Percentiles rank a stretch among this genome's conserved stretches.
phyloP scores from a whole-genome alignment of 2,888 invertebrate species.

The Eristalinus sepulchralis region DNA sequence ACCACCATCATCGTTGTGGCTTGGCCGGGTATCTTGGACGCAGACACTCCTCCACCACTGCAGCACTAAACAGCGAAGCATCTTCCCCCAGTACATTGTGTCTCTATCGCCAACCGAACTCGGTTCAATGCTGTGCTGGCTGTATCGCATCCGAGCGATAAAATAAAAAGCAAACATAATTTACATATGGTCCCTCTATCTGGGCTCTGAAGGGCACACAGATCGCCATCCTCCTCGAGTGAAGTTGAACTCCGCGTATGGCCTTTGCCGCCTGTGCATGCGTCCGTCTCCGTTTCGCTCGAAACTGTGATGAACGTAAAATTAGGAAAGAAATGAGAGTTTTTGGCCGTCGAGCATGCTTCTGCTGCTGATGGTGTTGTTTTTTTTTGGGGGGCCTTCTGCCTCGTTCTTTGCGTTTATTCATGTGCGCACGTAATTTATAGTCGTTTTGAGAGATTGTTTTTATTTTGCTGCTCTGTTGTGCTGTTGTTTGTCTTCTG shows the following conservation, averaged over 20 bases:
- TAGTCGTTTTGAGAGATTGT: slow-evolving; percentile 52
- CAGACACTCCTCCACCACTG: too few relatives aligned
- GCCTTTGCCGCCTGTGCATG: background rate
- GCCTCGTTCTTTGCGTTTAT: slow-evolving; percentile 5
- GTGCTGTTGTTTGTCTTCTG: slow-evolving; percentile 43
- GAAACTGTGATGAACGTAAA: slow-evolving; percentile 59
- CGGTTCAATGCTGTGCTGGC: slow-evolving; percentile 7
- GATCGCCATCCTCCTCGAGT: slow-evolving; percentile 6
- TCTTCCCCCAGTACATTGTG: slow-evolving; percentile 25
- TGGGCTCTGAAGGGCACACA: slow-evolving; percentile 37
- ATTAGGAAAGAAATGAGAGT: slow-evolving; percentile 61
- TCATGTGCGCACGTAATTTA: slow-evolving; percentile 64
- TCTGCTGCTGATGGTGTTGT: slow-evolving; percentile 20
- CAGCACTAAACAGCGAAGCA: too few relatives aligned
- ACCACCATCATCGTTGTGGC: too few relatives aligned
- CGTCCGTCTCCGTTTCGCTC: slow-evolving; percentile 28
- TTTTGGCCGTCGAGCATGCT: slow-evolving; percentile 27
- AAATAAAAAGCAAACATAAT: slow-evolving; percentile 67
- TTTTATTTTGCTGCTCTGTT: slow-evolving; percentile 1
- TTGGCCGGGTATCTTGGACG: too few relatives aligned
- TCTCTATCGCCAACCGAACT: slow-evolving; percentile 24
- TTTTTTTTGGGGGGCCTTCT: slow-evolving; percentile 24
- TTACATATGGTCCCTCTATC: slow-evolving; percentile 55
- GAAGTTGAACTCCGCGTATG: slow-evolving; percentile 9
- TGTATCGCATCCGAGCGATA: slow-evolving; percentile 59